Evolutionary conservation across 2,797 vertebrate genomes (phyloP).

Genomic region (Octomys mimax): DNA sequence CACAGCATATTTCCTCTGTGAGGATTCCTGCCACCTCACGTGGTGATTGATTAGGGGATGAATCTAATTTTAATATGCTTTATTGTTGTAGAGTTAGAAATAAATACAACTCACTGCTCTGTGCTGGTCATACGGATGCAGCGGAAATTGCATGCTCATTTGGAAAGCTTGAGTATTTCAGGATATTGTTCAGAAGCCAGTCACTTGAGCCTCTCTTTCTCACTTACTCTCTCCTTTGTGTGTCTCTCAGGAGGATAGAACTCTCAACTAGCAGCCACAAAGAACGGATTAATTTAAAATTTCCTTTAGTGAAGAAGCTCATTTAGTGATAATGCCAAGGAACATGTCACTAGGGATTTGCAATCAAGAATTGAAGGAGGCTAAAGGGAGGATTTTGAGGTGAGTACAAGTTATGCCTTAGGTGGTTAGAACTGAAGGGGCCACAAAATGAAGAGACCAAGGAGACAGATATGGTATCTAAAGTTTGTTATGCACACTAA

Average conservation of each 20-base stretch:
- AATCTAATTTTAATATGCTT: neutral
- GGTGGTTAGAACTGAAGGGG: neutral
- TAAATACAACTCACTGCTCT: neutral
- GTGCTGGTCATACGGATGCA: neutral
- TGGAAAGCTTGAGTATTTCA: constrained; percentile 71
- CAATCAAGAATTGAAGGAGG: neutral
- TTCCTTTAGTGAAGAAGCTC: constrained; percentile 13
- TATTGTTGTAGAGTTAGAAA: neutral
- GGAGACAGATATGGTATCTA: neutral
- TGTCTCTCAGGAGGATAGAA: constrained; percentile 66
- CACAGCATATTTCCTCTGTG: neutral
- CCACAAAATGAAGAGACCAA: no score
- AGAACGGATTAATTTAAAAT: constrained; percentile 59
- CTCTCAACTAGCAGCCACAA: constrained; percentile 44
- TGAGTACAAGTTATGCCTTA: neutral
- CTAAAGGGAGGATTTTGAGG: neutral
- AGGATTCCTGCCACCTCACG: no score
- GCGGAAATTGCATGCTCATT: neutral
- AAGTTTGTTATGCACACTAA: neutral
- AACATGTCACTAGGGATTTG: constrained; percentile 18
- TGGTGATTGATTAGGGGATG: neutral
- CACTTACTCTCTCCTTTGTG: constrained; percentile 61
- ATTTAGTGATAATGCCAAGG: neutral
- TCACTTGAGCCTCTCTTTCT: constrained; percentile 21
- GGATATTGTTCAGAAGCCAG: constrained; percentile 73